Base-by-base conservation (phyloP, 2,113 vertebrate species). In the Neomonachus schauinslandi region DNA sequence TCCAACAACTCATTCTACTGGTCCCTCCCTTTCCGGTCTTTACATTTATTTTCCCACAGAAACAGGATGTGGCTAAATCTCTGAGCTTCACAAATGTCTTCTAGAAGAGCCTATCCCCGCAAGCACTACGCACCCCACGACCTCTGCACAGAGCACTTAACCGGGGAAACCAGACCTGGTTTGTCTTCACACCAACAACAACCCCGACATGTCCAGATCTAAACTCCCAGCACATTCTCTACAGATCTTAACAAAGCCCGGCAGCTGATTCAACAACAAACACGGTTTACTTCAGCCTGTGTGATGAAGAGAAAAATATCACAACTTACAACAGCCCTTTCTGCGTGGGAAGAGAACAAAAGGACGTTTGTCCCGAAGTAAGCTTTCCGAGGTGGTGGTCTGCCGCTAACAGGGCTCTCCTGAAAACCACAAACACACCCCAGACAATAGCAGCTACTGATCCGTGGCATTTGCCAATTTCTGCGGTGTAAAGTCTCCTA, bases 61-160 rank as follows among this genome's bases (percentile, higher is more conserved):
- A 67, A 49, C 2, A 53, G 28, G 15, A 26, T 31, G 28, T 46
- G 31, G 46, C 53, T 9, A 61, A 4, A 14, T 33, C 26, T 59
- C 28, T n/a, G 19, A 61, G 9, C 28, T 39, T 79, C 69, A 39
- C 36, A 24, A 63, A 59, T 67, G 9, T 28, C 61, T 71, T 91
- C 63, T 49, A 33, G 59, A 31, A 31, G 21, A 76, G 22, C 67
- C 67, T 51, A 1, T 33, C 22, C 28, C 10, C 2, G 31, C 2
- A 10, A 31, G 2, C 33, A 9, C 18, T 14, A 31, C 5, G 15
- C 2, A 18, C 31, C 42, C 51, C 0, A 0, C 61, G 9, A 24
- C 2, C 51, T 51, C 36, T 39, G 55, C 49, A 36, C 46, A 46
- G 39, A 28, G 88, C 22, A 83, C 4, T 1, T 31, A 19, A 88